Conservation (phyloP, 2,888 invertebrate genomes). For the Amiota mariae region DNA sequence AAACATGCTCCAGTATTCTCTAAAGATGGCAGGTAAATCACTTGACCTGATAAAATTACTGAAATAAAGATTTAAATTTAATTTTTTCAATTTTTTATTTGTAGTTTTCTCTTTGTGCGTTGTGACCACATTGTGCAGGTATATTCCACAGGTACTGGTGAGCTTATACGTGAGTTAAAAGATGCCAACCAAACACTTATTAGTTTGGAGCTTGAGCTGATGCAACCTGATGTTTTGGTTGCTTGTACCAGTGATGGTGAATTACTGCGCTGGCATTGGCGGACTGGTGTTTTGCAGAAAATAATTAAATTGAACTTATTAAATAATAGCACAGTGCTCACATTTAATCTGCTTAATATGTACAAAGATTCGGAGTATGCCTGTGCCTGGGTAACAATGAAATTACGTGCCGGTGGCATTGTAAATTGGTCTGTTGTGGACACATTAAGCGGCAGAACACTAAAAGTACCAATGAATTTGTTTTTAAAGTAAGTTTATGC, state of each 20-base stretch:
- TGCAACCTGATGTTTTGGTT: slow-evolving; percentile 73
- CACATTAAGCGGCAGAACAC: slow-evolving; percentile 49
- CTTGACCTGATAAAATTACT: neutral
- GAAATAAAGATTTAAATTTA: neutral
- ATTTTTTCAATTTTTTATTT: neutral
- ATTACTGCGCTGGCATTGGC: slow-evolving; percentile 78
- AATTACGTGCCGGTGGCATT: slow-evolving; percentile 8
- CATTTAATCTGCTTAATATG: slow-evolving; percentile 63
- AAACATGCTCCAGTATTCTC: slow-evolving; percentile 79
- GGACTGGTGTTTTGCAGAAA: slow-evolving; percentile 74
- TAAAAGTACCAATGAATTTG: slow-evolving; percentile 45
- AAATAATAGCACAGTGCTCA: slow-evolving; percentile 38
- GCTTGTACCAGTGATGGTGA: slow-evolving; percentile 77
- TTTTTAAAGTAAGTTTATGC: slow-evolving; percentile 53
- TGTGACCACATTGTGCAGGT: slow-evolving; percentile 78
- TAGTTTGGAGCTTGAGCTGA: slow-evolving; percentile 75
- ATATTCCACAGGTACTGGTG: slow-evolving; percentile 80
- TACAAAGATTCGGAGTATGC: slow-evolving; percentile 55
- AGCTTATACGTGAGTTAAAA: slow-evolving; percentile 77
- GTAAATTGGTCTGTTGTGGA: slow-evolving; percentile 59
- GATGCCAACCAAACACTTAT: slow-evolving; percentile 75
- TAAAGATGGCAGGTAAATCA: slow-evolving; percentile 76
- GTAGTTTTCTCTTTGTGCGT: slow-evolving; percentile 78
- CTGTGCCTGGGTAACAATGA: slow-evolving; percentile 63
- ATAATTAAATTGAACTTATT: slow-evolving; percentile 43